Evolutionary conservation across 64 coral and sea anemone species (phyloP).

Genomic region (Montipora sp.): DNA sequence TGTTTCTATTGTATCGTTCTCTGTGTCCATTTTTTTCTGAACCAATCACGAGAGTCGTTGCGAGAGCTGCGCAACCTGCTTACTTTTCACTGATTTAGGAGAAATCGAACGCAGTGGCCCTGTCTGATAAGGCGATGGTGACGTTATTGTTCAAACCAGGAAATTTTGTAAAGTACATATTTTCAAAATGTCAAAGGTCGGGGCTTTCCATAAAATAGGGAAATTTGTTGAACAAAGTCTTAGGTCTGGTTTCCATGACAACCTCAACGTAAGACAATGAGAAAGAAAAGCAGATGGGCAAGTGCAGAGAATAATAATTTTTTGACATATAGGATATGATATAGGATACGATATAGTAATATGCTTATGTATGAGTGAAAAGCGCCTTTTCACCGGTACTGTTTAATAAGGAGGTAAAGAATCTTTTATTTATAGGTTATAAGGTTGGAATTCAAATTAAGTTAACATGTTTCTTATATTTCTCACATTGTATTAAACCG

Average conservation of each 20-base stretch:
- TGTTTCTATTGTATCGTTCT: no score
- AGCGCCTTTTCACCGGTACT: no score
- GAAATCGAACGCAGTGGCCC: not conserved
- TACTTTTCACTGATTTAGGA: no score
- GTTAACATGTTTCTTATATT: not conserved
- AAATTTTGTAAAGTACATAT: no score
- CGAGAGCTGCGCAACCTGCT: no score
- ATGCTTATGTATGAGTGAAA: no score
- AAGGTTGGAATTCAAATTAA: not conserved
- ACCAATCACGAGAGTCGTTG: no score
- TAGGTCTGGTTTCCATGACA: no score
- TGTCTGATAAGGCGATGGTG: not conserved
- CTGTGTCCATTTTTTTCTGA: no score
- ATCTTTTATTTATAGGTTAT: conserved; percentile 20
- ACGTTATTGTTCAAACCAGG: not conserved
- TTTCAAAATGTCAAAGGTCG: not conserved
- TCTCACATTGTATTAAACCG: not conserved
- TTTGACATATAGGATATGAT: no score
- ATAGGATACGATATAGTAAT: no score
- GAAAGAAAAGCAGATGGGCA: not conserved
- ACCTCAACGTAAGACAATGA: not conserved
- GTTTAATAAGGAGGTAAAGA: not conserved
- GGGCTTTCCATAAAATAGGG: not conserved
- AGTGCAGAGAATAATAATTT: no score
- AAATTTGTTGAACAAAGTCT: not conserved